Evolutionary conservation across 1,140 invertebrate species (phyloP), one percentile per base, ranked within the genome.

Genomic region (Cydia amplana): DNA sequence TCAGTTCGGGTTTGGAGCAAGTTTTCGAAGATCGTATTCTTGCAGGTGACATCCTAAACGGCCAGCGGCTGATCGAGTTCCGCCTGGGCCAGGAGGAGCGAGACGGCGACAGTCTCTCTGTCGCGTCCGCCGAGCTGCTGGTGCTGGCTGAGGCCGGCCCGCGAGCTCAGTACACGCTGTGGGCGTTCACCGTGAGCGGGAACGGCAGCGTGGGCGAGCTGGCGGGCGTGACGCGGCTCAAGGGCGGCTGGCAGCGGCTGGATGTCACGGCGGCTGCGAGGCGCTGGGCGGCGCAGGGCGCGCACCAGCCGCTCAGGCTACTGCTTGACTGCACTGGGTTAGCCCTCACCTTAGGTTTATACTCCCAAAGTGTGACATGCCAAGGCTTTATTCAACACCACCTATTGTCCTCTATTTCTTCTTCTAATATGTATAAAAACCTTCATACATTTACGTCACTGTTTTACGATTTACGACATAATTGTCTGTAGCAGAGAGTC

Each of bases 1-100:
- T 2, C 36, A 63, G 73, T 49, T 14, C 20, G 46, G 65, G 23
- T 28, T 12, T 28, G 23, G 4, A 72, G 70, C 32, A 80, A 75
- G 23, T n/a, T 64, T 40, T 46, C 46, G 25, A 73, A 16, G 23
- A 46, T 43, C 75, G 85, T 80, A 94, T 94, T 10, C 9, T 72
- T 40, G 25, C 93, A 97, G 97, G 97, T 85, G 94, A 95, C 78
- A 95, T 95, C 82, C 92, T 97, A 76, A 97, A 98, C 87, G 96
- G 96, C 6, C 97, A 98, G 86, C 95, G 96, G 32, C 93, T 98
- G 74, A 93, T 98, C 73, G 97, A 98, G 89, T 98, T 98, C 92
- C 95, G 94, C 75, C 95, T 96, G 81, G 94, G 93, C 70, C 93
- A 94, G 51, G 94, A 95, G 82, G 93, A 93, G 32, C 94, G 93